Base-by-base conservation (phyloP, 92 coral and sea anemone species). In the Phymanthus crucifer region DNA sequence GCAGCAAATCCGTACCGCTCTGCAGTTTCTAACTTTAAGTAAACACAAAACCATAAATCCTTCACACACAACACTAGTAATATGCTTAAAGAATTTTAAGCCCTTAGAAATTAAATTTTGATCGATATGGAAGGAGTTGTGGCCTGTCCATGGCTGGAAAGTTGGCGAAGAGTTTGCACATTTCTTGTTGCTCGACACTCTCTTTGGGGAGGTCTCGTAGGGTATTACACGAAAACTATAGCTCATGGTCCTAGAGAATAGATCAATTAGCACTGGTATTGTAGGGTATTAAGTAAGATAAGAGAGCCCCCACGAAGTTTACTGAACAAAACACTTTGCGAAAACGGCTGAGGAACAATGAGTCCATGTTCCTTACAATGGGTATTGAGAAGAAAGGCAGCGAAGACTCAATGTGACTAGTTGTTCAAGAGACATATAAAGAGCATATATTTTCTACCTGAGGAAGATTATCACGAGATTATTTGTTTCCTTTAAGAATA, bases 301-400 rank as follows among this genome's bases (percentile, higher is more conserved):
- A 64, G 81, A 64, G 81, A 32, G 81, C 81, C 81, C 81, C 81
- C 81, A 77, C 81, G 81, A 58, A 77, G 81, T n/a, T 58, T 19
- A n/a, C 27, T 21, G 58, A 64, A 77, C 81, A 77, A 77, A 35
- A 64, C 31, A 52, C 40, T 14, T 24, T 74, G 11, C 18, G 66
- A 74, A 35, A 3, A 57, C 3, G 16, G 2, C 26, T 16, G 17
- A 6, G 43, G 24, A 3, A 40, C 75, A 71, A 24, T 33, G 24
- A 48, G 10, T 12, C 75, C 40, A 17, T 71, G 68, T 29, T 29
- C 12, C 29, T 12, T 29, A 61, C 68, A 61, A 61, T 61, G 29
- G 68, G 34, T 26, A 27, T 24, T 27, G 33, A 61, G 23, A 17
- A 61, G 17, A 61, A 61, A 54, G n/a, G 64, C 3, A 54, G n/a